These are phyloP conservation scores for Muscina levida DNA, from an alignment of 2,888 invertebrate species.

Conservation along the genomic window DNA sequence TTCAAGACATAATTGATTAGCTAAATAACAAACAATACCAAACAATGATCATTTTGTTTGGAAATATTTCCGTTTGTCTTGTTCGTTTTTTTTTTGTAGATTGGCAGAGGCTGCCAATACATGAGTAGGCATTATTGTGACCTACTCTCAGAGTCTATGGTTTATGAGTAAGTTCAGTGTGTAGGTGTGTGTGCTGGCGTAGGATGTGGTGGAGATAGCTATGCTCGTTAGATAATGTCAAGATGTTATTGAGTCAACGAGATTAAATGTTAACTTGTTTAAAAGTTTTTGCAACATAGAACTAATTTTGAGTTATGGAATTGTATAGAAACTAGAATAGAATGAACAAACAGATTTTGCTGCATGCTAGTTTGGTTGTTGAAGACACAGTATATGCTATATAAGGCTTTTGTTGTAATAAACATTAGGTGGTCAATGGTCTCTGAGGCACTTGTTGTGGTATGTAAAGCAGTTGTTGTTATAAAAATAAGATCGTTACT, in stretches of 20 bases:
- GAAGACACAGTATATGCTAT: too few relatives aligned
- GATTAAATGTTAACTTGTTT: too few relatives aligned
- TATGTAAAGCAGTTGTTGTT: too few relatives aligned
- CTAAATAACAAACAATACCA: neutral
- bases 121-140: constrained; percentile 12
- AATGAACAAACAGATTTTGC: too few relatives aligned
- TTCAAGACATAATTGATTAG: constrained; percentile 10
- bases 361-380: too few relatives aligned
- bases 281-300: too few relatives aligned
- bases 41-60: constrained; percentile 15
- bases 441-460: too few relatives aligned
- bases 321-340: too few relatives aligned
- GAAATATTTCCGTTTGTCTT: neutral
- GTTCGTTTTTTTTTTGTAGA: neutral
- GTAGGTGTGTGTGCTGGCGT: neutral
- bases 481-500: too few relatives aligned
- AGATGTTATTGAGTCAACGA: neutral
- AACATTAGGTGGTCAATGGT: too few relatives aligned
- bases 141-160: neutral
- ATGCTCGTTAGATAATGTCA: neutral
- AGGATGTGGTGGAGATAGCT: constrained; percentile 5
- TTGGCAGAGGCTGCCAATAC: neutral
- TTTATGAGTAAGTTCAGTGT: neutral
- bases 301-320: too few relatives aligned
- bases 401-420: too few relatives aligned